These are phyloP conservation scores for Platalea minor DNA, from an alignment of 2,797 vertebrate genomes.

Conservation along the genomic window DNA sequence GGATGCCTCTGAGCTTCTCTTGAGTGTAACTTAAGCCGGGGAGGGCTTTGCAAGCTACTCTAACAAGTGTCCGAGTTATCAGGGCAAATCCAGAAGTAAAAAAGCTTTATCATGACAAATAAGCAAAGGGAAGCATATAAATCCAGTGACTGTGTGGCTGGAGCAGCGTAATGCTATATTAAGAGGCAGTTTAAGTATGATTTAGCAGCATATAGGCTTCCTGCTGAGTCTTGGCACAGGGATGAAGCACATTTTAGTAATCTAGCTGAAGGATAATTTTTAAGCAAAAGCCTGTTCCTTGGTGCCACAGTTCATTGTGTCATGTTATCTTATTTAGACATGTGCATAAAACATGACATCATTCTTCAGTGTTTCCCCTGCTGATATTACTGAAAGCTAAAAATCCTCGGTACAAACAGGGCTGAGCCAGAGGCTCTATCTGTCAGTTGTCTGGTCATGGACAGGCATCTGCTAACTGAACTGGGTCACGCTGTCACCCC, in stretches of 20 bases:
- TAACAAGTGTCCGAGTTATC: not conserved
- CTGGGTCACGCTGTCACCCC: not conserved
- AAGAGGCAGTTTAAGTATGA: not conserved
- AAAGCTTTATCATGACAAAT: not conserved
- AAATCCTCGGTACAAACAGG: not conserved
- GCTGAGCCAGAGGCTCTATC: not conserved
- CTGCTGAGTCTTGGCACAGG: not conserved
- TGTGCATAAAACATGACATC: not conserved
- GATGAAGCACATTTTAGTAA: not conserved
- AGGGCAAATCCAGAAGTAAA: not conserved
- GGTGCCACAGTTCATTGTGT: not conserved
- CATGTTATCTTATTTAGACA: not conserved
- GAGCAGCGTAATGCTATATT: not conserved
- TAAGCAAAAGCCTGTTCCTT: slow-evolving; percentile 18
- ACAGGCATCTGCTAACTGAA: not conserved
- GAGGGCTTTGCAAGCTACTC: not conserved
- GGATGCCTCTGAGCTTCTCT: not conserved
- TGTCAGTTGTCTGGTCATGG: not conserved
- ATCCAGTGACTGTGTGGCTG: not conserved
- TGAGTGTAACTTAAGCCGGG: not conserved
- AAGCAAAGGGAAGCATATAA: not conserved
- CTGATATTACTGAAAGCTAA: not conserved
- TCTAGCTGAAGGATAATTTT: slow-evolving; percentile 13
- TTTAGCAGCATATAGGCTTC: not conserved
- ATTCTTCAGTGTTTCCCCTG: not conserved